These are phyloP conservation scores for Siniperca knerii DNA, from an alignment of 2,113 vertebrate species.

Conservation along the genomic window DNA sequence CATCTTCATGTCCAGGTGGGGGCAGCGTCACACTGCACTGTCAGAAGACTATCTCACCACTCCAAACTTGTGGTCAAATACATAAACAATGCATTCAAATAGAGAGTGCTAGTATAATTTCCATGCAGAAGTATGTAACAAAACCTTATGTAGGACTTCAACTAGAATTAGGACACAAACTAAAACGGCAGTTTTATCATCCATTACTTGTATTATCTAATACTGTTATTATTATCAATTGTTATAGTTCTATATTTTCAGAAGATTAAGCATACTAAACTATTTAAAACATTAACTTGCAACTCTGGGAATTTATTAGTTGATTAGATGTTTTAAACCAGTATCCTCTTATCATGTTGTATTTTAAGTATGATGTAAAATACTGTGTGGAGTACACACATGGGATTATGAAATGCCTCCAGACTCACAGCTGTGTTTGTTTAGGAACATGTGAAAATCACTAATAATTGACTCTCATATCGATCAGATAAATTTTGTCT, in stretches of 20 bases:
- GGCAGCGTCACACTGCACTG: slow-evolving; percentile 72
- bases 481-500: not conserved
- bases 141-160: not conserved
- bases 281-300: not conserved
- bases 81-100: not conserved
- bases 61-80: not conserved
- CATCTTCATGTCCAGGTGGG: slow-evolving; percentile 72
- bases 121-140: not conserved
- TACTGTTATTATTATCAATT: not conserved
- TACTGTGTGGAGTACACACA: not conserved
- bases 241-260: not conserved
- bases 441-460: not conserved
- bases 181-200: not conserved
- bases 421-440: not conserved
- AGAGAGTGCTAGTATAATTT: not conserved
- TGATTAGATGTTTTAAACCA: not conserved
- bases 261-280: not conserved
- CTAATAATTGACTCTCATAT: not conserved
- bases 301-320: not conserved
- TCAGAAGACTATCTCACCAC: not conserved
- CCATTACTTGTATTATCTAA: not conserved
- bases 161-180: not conserved
- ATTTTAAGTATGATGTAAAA: not conserved
- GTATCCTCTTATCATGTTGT: not conserved
- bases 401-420: not conserved